Conservation (phyloP, 2,113 vertebrate species). For the Sporophila hypoxantha region DNA sequence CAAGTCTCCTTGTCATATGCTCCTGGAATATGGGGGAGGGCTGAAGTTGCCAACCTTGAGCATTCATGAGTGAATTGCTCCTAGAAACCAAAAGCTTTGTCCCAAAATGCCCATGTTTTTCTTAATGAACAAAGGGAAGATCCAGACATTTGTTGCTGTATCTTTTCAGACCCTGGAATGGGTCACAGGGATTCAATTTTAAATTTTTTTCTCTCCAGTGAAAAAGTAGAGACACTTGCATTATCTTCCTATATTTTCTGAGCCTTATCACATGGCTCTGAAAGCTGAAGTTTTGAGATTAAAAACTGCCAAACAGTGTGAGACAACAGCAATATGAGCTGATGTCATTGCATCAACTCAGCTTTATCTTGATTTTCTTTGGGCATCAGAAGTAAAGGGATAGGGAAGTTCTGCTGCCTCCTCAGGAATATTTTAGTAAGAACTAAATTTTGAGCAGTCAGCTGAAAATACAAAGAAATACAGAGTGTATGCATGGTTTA, state of each 20-base stretch:
- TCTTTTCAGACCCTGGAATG: neutral
- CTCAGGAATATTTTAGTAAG: neutral
- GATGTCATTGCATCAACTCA: neutral
- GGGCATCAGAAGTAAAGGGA: neutral
- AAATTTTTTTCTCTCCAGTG: neutral
- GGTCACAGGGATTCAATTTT: neutral
- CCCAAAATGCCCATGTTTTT: neutral
- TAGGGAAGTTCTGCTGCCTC: neutral
- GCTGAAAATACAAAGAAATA: neutral
- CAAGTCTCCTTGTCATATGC: slow-evolving; percentile 30
- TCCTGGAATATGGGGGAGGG: neutral
- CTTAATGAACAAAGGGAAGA: neutral
- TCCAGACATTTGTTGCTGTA: neutral
- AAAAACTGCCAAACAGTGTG: neutral
- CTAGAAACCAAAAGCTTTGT: neutral
- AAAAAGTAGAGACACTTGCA: neutral
- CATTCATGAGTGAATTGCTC: neutral
- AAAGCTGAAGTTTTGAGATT: neutral
- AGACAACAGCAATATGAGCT: neutral
- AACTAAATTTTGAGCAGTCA: neutral
- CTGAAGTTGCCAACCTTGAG: slow-evolving; percentile 4
- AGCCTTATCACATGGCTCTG: neutral
- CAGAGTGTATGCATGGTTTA: neutral
- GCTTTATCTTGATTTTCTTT: neutral
- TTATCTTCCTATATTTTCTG: neutral